These are phyloP conservation scores for Netelia melanura DNA, from an alignment of 2,888 invertebrate species.

Conservation along the genomic window DNA sequence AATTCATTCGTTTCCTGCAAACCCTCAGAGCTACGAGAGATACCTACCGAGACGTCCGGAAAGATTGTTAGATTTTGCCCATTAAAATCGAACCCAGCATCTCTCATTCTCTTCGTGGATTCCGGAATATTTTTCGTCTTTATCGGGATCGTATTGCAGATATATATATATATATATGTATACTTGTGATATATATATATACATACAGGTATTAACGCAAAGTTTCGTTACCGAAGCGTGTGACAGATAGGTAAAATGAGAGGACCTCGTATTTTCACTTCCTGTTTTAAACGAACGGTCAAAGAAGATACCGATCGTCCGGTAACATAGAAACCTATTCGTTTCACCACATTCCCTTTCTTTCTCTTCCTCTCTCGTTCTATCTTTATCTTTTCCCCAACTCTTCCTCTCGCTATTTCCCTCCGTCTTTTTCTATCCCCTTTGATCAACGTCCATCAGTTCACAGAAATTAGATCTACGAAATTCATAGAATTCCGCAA, in stretches of 20 bases:
- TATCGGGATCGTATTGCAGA: slow-evolving; percentile 28
- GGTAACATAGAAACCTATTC: slow-evolving; percentile 56
- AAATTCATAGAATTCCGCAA: neutral
- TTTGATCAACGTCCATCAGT: neutral
- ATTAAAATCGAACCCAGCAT: slow-evolving; percentile 47
- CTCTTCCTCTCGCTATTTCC: neutral
- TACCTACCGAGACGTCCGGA: slow-evolving; percentile 30
- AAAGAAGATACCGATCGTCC: slow-evolving; percentile 43
- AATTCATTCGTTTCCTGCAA: slow-evolving; percentile 53
- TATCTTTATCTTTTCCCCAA: neutral
- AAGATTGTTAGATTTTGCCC: slow-evolving; percentile 61
- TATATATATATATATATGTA: neutral
- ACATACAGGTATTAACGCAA: slow-evolving; percentile 28
- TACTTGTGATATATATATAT: neutral
- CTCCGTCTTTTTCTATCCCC: neutral
- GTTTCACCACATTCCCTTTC: slow-evolving; percentile 50
- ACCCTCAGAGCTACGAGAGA: slow-evolving; percentile 13
- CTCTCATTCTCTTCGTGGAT: slow-evolving; percentile 10
- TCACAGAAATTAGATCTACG: neutral
- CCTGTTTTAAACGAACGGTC: slow-evolving; percentile 51
- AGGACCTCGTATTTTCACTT: slow-evolving; percentile 56
- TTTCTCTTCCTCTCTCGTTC: neutral
- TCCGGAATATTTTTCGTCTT: slow-evolving; percentile 22
- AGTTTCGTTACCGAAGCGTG: slow-evolving; percentile 64
- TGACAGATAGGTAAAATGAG: slow-evolving; percentile 47